Evolutionary conservation across 2,113 vertebrate species (phyloP).

Genomic region (Xenopus borealis): DNA sequence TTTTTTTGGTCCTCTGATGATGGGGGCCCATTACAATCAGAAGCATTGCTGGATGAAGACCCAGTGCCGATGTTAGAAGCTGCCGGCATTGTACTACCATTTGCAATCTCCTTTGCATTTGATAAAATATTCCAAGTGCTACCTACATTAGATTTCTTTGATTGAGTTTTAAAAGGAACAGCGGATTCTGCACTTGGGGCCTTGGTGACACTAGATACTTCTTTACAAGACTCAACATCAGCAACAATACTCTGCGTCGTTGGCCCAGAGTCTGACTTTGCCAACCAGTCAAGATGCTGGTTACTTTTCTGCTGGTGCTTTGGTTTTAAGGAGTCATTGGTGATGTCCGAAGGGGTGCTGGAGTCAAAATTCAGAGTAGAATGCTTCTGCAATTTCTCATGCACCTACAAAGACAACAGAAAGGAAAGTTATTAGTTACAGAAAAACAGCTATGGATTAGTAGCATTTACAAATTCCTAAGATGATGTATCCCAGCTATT

Average conservation of each 20-base stretch:
- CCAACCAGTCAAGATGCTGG: slow-evolving; percentile 84
- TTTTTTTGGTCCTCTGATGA: slow-evolving; percentile 72
- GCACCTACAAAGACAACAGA: slow-evolving; percentile 71
- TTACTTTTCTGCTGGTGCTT: slow-evolving; percentile 91
- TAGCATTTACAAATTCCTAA: too few relatives aligned
- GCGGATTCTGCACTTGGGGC: slow-evolving; percentile 67
- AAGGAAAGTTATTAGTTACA: slow-evolving; percentile 25
- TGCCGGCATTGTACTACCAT: slow-evolving; percentile 57
- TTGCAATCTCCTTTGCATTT: slow-evolving; percentile 50
- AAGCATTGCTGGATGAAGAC: slow-evolving; percentile 50
- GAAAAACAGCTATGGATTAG: too few relatives aligned
- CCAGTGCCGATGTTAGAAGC: slow-evolving; percentile 51
- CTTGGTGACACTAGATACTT: slow-evolving; percentile 71
- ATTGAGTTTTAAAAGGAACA: slow-evolving; percentile 75
- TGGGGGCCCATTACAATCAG: slow-evolving; percentile 63
- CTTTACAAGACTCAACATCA: slow-evolving; percentile 75
- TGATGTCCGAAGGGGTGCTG: slow-evolving; percentile 80
- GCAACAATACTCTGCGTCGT: slow-evolving; percentile 72
- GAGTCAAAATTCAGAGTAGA: slow-evolving; percentile 79
- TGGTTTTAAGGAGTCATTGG: slow-evolving; percentile 86
- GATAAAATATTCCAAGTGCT: slow-evolving; percentile 69
- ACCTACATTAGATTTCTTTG: slow-evolving; percentile 68
- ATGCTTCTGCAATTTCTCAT: slow-evolving; percentile 84
- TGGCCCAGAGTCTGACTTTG: slow-evolving; percentile 67
- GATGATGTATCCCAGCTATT: too few relatives aligned